Base-by-base conservation (phyloP, 92 coral and sea anemone genomes). In the Meandrina meandrites region DNA sequence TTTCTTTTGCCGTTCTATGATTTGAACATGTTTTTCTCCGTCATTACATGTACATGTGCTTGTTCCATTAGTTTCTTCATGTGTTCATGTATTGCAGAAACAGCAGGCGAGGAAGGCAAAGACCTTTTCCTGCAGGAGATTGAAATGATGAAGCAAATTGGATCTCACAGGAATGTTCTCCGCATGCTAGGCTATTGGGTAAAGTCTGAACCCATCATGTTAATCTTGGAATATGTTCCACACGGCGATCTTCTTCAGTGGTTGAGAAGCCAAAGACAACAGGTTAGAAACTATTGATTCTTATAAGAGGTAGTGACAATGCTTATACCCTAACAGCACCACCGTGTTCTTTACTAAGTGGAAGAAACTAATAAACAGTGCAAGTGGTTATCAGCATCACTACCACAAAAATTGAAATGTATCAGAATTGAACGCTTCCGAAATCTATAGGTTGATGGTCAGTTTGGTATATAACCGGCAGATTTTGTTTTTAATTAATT, bases 161-260 rank as follows among this genome's bases (percentile, higher is more conserved):
- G 51, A 8, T 2, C 31, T 42, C 80, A 76, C 30, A 19, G 60
- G 80, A 76, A 76, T 28, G 35, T 76, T 10, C 56, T 76, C 8
- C 40, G 80, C 80, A 83, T 83, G 42, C 34, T 37, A 1, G 77
- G 62, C 36, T 71, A 54, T 48, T 53, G 18, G 66, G 79, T 58
- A 1, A 24, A 9, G 58, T 45, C 58, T 14, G 56, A 40, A n/a
- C 87, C 87, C 9, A 40, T 27, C 37, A 27, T 40, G 66, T 47
- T n/a, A 13, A 42, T 45, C 24, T 10, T 34, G 30, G 62, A 83
- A 31, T 51, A 45, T 45, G 64, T 72, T 37, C 42, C 64, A 32
- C 53, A 75, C 18, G 51, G 51, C 13, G 56, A 75, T 24, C 79
- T 75, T 37, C 51, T 75, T 37, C 51, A 75, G 22, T 74, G 78